A percentile compares a stretch with the other conserved stretches of the same genome.
These are phyloP conservation scores for Phortica variegata DNA, from an alignment of 1,140 invertebrate species.

Conservation along the genomic window DNA sequence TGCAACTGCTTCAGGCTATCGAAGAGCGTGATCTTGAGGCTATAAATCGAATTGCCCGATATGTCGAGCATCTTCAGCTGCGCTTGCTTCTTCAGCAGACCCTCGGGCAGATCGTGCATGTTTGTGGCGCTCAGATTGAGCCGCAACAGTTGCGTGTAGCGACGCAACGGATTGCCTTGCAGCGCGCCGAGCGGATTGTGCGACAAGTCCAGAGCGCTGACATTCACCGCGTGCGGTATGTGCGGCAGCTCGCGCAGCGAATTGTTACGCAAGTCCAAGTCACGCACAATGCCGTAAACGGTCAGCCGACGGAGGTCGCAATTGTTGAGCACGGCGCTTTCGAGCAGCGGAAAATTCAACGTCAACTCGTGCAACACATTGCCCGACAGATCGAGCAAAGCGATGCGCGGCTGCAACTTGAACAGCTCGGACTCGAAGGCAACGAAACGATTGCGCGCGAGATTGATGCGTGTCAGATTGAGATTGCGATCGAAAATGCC, in stretches of 20 bases:
- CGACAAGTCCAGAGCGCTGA: conserved; percentile 42
- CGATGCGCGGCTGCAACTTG: conserved; percentile 30
- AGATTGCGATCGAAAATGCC: conserved; percentile 45
- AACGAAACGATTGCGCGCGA: conserved; percentile 36
- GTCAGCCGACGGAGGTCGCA: conserved; percentile 44
- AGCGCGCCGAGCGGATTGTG: conserved; percentile 46
- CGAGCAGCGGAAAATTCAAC: conserved; percentile 36
- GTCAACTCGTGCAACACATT: conserved; percentile 47
- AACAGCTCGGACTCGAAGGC: conserved; percentile 46
- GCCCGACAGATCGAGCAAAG: conserved; percentile 39
- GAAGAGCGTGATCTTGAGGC: conserved; percentile 45
- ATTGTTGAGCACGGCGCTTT: conserved; percentile 28
- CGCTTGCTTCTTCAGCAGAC: conserved; percentile 44
- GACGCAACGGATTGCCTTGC: conserved; percentile 39
- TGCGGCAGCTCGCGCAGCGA: conserved; percentile 45
- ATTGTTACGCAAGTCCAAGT: conserved; percentile 50
- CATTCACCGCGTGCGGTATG: conserved; percentile 38
- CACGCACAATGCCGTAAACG: conserved; percentile 31
- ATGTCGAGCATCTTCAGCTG: conserved; percentile 46
- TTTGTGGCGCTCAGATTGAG: conserved; percentile 40
- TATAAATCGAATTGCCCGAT: conserved; percentile 42
- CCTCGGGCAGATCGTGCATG: conserved; percentile 40
- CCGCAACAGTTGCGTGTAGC: conserved; percentile 34
- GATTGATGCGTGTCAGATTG: conserved; percentile 37
- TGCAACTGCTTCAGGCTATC: conserved; percentile 45